Conservation (phyloP, 2,797 vertebrate genomes). For the Chelmon rostratus region DNA sequence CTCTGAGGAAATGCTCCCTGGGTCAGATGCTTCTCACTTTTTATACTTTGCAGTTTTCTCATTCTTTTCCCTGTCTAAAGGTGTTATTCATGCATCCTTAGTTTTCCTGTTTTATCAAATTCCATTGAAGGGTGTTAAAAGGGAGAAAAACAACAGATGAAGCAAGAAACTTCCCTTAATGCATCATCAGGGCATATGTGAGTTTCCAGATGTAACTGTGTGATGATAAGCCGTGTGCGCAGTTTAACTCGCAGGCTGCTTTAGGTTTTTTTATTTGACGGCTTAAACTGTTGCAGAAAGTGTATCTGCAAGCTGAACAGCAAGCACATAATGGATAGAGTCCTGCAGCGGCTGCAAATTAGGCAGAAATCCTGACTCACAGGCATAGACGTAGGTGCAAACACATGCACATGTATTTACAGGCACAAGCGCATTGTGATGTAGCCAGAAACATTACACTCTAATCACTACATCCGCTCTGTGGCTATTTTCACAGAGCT, state of each 20-base stretch:
- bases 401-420: slow-evolving; percentile 34
- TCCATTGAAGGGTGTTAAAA: slow-evolving; percentile 10
- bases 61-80: neutral
- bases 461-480: slow-evolving; percentile 44
- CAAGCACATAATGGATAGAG: neutral
- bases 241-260: neutral
- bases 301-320: neutral
- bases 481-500: slow-evolving; percentile 45
- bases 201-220: neutral
- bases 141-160: slow-evolving; percentile 1
- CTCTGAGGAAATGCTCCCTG: neutral
- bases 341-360: slow-evolving; percentile 30
- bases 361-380: slow-evolving; percentile 16
- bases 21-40: neutral
- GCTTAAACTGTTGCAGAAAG: neutral
- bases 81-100: neutral
- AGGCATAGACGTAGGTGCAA: slow-evolving; percentile 4
- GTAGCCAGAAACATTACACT: slow-evolving; percentile 23
- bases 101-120: neutral
- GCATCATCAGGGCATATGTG: neutral
- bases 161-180: neutral
- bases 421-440: slow-evolving; percentile 12
- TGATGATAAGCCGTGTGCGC: neutral
- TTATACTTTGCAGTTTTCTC: neutral
- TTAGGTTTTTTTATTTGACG: neutral